These are phyloP conservation scores for Sphecodes monilicornis DNA, from an alignment of 2,888 invertebrate species.

Conservation along the genomic window DNA sequence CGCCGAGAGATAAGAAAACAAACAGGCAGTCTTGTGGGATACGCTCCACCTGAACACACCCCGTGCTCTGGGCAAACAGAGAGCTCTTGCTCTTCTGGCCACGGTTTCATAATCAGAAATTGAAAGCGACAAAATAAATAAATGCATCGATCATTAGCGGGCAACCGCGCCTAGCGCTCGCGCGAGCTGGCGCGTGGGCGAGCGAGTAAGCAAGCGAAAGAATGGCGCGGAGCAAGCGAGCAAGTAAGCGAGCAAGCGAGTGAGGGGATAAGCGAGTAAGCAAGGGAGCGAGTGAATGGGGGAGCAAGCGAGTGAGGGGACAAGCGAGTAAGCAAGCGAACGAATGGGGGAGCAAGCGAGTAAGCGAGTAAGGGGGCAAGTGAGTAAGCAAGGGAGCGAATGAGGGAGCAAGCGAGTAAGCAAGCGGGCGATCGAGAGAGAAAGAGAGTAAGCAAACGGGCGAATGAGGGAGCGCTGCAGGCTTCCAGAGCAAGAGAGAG, in stretches of 20 bases:
- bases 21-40: constrained; percentile 7
- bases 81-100: background rate
- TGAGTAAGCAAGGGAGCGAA: background rate
- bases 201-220: constrained; percentile 24
- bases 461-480: background rate
- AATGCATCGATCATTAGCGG: constrained; percentile 56
- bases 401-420: background rate
- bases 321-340: too few relatives aligned
- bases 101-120: constrained; percentile 44
- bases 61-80: constrained; percentile 10
- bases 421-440: background rate
- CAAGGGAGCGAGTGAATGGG: constrained; percentile 33
- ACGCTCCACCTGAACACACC: constrained; percentile 24
- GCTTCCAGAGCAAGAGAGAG: background rate
- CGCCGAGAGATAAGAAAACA: constrained; percentile 26
- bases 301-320: background rate
- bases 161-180: constrained; percentile 9
- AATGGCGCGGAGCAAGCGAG: constrained; percentile 14
- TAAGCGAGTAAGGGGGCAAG: background rate
- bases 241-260: background rate
- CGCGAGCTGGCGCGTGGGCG: constrained; percentile 39
- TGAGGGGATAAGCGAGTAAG: background rate
- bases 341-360: background rate
- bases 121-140: constrained; percentile 55
- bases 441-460: background rate